Conservation (phyloP, 2,797 vertebrate genomes). For the Cyprinella venusta region DNA sequence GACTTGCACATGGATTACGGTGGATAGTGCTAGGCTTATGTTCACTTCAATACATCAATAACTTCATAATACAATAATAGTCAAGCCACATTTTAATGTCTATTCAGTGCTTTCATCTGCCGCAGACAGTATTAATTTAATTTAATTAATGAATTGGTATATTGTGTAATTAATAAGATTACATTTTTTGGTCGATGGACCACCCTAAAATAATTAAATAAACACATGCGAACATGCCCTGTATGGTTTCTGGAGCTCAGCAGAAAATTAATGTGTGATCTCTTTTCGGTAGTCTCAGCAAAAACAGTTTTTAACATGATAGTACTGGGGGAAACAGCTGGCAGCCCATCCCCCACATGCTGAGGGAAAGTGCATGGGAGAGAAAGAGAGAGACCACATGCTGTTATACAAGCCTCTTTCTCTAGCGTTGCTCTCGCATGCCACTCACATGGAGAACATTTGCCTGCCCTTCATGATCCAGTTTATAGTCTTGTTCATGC, state of each 20-base stretch:
- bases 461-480: conserved; percentile 33
- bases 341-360: conserved; percentile 57
- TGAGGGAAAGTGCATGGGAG: conserved; percentile 23
- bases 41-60: not conserved
- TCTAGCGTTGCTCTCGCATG: conserved; percentile 47
- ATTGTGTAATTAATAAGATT: not conserved
- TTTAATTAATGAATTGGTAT: not conserved
- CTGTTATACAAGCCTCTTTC: conserved; percentile 55
- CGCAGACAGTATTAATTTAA: not conserved
- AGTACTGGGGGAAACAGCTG: conserved; percentile 60
- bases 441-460: conserved; percentile 56
- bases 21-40: not conserved
- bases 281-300: conserved; percentile 57
- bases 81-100: not conserved
- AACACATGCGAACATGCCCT: conserved; percentile 13
- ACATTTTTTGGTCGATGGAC: not conserved
- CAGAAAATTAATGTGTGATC: conserved; percentile 59
- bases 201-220: conserved; percentile 3
- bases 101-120: not conserved
- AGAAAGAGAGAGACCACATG: conserved; percentile 51
- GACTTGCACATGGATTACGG: not conserved
- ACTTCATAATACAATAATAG: not conserved
- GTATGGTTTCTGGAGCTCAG: conserved; percentile 47
- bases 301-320: conserved; percentile 61
- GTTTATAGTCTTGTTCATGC: conserved; percentile 14